phyloP scores from a whole-genome alignment of 2,888 invertebrate genomes.

The Eristalinus sepulchralis region DNA sequence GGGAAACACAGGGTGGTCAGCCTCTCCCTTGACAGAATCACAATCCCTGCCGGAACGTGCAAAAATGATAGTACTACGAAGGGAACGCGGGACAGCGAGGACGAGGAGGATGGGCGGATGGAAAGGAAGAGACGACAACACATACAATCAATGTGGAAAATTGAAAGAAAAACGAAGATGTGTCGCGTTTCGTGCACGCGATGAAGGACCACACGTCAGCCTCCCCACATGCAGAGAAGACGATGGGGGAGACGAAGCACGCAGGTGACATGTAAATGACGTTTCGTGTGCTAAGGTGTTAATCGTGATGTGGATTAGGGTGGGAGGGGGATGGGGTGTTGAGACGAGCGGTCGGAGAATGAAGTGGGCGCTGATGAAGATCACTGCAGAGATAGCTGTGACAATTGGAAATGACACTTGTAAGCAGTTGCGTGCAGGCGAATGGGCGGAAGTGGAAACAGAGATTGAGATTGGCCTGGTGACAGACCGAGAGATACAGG shows the following conservation, averaged over 20 bases:
- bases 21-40: constrained; percentile 37
- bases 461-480: too few species aligned
- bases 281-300: constrained; percentile 35
- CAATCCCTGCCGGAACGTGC: not conserved
- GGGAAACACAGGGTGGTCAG: constrained; percentile 9
- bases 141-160: not conserved
- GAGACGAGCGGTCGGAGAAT: not conserved
- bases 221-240: not conserved
- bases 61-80: not conserved
- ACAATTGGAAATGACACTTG: not conserved
- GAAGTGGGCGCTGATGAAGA: not conserved
- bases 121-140: too few species aligned
- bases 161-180: not conserved
- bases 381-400: not conserved
- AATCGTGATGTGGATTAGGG: constrained; percentile 25
- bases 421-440: not conserved
- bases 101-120: not conserved
- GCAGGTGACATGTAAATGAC: constrained; percentile 33
- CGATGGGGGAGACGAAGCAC: not conserved
- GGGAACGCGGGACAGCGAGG: not conserved
- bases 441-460: not conserved
- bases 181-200: not conserved
- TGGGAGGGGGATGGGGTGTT: not conserved
- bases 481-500: not conserved
- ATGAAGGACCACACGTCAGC: too few species aligned